A percentile compares a stretch with the other conserved stretches of the same genome.
These are phyloP conservation scores for Charadrius vociferus DNA, from an alignment of 2,113 vertebrate genomes.

Conservation along the genomic window DNA sequence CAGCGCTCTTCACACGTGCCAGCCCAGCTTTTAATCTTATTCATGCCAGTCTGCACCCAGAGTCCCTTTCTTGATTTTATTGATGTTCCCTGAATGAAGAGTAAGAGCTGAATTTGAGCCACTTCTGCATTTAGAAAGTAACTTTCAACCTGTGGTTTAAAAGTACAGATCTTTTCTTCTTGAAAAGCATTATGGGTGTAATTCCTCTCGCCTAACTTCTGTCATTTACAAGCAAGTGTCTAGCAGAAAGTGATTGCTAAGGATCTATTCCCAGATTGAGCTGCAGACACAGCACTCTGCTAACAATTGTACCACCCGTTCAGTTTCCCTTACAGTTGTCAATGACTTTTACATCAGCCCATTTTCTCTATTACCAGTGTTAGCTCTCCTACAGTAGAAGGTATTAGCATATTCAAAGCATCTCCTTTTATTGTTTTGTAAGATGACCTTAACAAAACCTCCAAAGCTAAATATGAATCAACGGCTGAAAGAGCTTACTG, in stretches of 20 bases:
- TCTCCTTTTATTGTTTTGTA: not conserved
- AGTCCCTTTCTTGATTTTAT: not conserved
- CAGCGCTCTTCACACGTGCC: not conserved
- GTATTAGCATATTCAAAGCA: constrained; percentile 29
- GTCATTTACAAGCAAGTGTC: not conserved
- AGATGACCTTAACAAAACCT: not conserved
- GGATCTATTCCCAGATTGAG: not conserved
- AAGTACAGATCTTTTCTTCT: not conserved
- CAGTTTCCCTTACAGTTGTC: not conserved
- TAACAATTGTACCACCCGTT: not conserved
- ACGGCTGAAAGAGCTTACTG: not conserved
- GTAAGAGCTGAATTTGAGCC: not conserved
- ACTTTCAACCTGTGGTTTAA: not conserved
- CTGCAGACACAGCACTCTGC: not conserved
- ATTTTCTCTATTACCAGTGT: not conserved
- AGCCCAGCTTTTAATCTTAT: not conserved
- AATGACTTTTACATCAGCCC: not conserved
- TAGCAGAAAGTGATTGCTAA: not conserved
- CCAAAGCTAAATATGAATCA: not conserved
- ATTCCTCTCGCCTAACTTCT: not conserved
- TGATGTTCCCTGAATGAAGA: not conserved
- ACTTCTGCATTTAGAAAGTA: not conserved
- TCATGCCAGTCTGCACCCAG: not conserved
- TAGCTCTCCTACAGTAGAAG: not conserved
- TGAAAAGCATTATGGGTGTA: not conserved